Evolutionary conservation across 2,888 invertebrate species (phyloP), one percentile per base, ranked within the genome.

Genomic region (Pachymerium ferrugineum): DNA sequence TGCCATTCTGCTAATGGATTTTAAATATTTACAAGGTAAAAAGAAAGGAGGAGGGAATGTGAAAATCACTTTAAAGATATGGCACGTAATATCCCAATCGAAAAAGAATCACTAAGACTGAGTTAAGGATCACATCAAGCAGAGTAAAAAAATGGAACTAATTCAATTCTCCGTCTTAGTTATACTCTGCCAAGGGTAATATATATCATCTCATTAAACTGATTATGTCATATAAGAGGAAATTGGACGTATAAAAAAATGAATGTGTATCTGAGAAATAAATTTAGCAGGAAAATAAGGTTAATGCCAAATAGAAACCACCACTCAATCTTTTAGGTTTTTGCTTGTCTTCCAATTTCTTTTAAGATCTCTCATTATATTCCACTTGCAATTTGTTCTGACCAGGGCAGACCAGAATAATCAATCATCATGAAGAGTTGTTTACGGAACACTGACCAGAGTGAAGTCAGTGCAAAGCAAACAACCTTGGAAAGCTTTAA

Each of bases 401-500:
- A 62, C 62, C 12, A n/a, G 22, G 10, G 28, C 62, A 62, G 62
- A 62, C 28, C 62, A 25, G 62, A 62, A 62, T 62, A 62, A 62
- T 62, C 62, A 62, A 62, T 62, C 62, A 62, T 62, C 62, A 3
- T 62, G 62, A 62, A 62, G 62, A 62, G 62, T 62, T 62, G 62
- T 62, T 62, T 62, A 62, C 62, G 62, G 62, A 62, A 62, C 62
- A 62, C 25, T 62, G 62, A 25, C 25, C 62, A 62, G 25, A 62
- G 62, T 28, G 62, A 62, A 62, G 62, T 62, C 62, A 62, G 62
- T 62, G 62, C 28, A 62, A 62, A 62, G 62, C 62, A 62, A 62
- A 62, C 62, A 62, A 28, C 62, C 28, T 62, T 22, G 62, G 62
- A 62, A 22, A 25, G 62, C 25, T 22, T 62, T 62, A 62, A 62